Evolutionary conservation across 2,113 vertebrate genomes (phyloP), one percentile per base, ranked within the genome.

Genomic region (Ciconia boyciana): DNA sequence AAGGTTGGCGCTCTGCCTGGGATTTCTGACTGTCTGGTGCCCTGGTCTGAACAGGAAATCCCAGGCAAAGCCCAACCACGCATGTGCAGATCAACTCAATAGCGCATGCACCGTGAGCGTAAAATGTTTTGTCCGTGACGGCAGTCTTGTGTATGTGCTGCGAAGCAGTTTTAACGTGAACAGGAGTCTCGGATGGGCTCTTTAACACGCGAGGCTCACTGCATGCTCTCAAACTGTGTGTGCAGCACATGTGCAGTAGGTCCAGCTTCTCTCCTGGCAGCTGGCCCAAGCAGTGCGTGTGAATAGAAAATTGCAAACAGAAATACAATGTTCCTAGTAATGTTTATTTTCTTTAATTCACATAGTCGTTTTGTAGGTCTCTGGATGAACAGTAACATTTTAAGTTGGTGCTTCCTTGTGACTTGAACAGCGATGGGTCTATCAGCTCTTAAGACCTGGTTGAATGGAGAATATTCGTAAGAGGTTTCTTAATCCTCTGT

Each of bases 21-120:
- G 52, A 4, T 77, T 69, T 66, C 64, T 93, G 92, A 20, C 49
- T 92, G 82, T 69, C 91, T 77, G 89, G 89, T 96, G 93, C 94
- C 94, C 96, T 52, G 88, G 5, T 87, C 79, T 81, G 95, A 41
- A 1, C 94, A 95, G 96, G 92, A 94, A 93, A 93, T 88, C 92
- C 57, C 95, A 28, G 90, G 94, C 95, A 61, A 28, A 66, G 32
- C 55, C 41, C 3, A 8, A 3, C 7, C 7, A 7, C n/a, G 16
- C 89, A 36, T 32, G 94, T 31, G 83, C 22, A 1, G 86, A 16
- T 44, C 34, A 1, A 6, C 28, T 22, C 10, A 9, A 11, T 3
- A 21, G 64, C 29, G 10, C 55, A 15, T 25, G 61, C 62, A 58
- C 70, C 3, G 1, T 26, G 24, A 51, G 62, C n/a, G 1, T 3